phyloP scores from a whole-genome alignment of 1,140 invertebrate species.

The Wasmannia auropunctata region DNA sequence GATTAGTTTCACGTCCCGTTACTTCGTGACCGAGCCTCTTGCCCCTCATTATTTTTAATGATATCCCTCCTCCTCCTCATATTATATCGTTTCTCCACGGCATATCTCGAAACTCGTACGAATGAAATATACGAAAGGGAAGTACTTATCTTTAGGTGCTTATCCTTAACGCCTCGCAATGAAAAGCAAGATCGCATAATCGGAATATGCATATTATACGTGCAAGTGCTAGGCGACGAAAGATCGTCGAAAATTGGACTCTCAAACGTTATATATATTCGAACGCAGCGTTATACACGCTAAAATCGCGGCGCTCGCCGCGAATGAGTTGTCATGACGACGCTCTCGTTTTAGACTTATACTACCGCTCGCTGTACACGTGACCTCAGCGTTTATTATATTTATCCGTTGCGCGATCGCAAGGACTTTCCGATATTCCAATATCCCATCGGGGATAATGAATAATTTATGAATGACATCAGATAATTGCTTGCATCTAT shows the following conservation, averaged over 20 bases:
- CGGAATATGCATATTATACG: neutral
- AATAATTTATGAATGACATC: constrained; percentile 23
- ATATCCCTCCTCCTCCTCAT: neutral
- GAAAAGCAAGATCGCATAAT: constrained; percentile 3
- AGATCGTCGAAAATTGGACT: neutral
- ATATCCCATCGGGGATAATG: neutral
- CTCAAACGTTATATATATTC: neutral
- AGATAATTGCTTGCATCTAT: constrained; percentile 22
- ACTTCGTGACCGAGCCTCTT: neutral
- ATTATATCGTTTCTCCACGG: neutral
- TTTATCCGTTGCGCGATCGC: constrained; percentile 1
- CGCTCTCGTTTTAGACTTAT: neutral
- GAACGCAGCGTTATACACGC: neutral
- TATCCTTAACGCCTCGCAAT: neutral
- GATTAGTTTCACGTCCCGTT: neutral
- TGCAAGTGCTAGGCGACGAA: neutral
- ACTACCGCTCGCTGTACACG: neutral
- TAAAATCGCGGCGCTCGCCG: neutral
- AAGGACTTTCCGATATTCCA: constrained; percentile 24
- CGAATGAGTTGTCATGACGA: neutral
- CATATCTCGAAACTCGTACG: neutral
- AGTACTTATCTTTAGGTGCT: no score
- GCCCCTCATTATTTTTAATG: constrained; percentile 42
- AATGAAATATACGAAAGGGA: neutral
- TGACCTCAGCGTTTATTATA: neutral